phyloP scores from a whole-genome alignment of 2,113 vertebrate species.

The Sceloporus tristichus region DNA sequence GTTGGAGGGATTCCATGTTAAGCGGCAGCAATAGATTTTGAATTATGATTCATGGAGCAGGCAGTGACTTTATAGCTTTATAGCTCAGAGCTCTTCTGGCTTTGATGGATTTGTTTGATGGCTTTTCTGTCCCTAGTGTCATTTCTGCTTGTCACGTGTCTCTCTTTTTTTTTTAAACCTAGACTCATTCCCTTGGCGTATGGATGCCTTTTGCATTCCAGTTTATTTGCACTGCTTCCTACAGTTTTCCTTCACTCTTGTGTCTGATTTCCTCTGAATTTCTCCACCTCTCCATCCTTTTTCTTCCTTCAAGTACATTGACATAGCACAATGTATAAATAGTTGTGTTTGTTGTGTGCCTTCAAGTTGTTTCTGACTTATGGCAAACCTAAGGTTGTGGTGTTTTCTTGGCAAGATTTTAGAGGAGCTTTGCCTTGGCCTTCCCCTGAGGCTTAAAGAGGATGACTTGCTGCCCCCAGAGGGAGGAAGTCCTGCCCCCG shows the following conservation, averaged over 20 bases:
- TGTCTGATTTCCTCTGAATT: background rate
- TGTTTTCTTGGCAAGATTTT: too few relatives aligned
- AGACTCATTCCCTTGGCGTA: background rate
- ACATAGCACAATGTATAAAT: background rate
- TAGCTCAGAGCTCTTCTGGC: conserved; percentile 21
- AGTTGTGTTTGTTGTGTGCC: too few relatives aligned
- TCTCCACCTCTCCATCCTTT: background rate
- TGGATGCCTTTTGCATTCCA: background rate
- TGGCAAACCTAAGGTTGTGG: too few relatives aligned
- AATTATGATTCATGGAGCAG: conserved; percentile 46
- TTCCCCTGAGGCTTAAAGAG: too few relatives aligned
- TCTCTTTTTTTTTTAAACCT: conserved; percentile 1
- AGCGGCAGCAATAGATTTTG: conserved; percentile 38
- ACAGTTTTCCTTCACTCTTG: background rate
- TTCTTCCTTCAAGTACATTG: background rate
- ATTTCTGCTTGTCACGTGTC: conserved; percentile 9
- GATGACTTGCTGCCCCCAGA: too few relatives aligned
- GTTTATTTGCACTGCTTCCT: background rate
- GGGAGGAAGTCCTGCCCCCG: too few relatives aligned
- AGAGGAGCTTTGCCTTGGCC: too few relatives aligned
- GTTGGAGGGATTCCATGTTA: conserved; percentile 3
- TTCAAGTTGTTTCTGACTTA: too few relatives aligned
- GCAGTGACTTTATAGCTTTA: conserved; percentile 31
- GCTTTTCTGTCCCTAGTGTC: conserved; percentile 31
- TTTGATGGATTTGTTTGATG: conserved; percentile 16